Evolutionary conservation across 2,888 invertebrate genomes (phyloP), one percentile per base, ranked within the genome.

Genomic region (Entomobrya multifasciata): DNA sequence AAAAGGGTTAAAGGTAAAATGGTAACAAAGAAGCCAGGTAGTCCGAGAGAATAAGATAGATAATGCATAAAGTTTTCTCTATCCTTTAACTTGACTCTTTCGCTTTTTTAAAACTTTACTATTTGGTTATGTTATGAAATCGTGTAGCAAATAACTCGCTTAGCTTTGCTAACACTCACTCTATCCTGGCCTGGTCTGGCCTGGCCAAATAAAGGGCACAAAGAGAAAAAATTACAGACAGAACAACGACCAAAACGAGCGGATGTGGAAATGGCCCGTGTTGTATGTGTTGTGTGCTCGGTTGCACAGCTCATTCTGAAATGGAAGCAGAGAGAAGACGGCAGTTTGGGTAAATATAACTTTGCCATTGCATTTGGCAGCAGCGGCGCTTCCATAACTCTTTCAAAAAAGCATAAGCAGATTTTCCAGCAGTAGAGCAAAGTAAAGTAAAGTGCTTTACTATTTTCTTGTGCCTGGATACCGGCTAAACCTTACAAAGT

Each of bases 401-500:
- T n/a, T 13, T n/a, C n/a, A n/a, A n/a, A n/a, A 17, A 4, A 27
- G 52, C 62, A 76, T 76, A 76, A 67, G 84, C 77, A 77, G 84
- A 77, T 84, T 77, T 77, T 84, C 77, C 84, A 65, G 65, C 30
- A 72, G 81, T n/a, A n/a, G n/a, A n/a, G n/a, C n/a, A n/a, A n/a
- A n/a, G n/a, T n/a, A n/a, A 55, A 65, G 17, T 67, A 47, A 81
- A 82, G 60, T 55, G 77, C 74, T 65, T 70, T 76, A n/a, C n/a
- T n/a, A n/a, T n/a, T n/a, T n/a, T n/a, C n/a, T n/a, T n/a, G n/a
- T 55, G 84, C 77, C 77, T 84, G 84, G 77, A 84, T 77, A 84
- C 84, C 84, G 84, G 84, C 84, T 67, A 49, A 65, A 70, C 6
- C 60, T 10, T 36, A n/a, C n/a, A n/a, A n/a, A 36, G 65, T 17